A percentile compares a stretch with the other conserved stretches of the same genome.
These are phyloP conservation scores for Athalia circularis DNA, from an alignment of 2,888 invertebrate species.

Conservation along the genomic window DNA sequence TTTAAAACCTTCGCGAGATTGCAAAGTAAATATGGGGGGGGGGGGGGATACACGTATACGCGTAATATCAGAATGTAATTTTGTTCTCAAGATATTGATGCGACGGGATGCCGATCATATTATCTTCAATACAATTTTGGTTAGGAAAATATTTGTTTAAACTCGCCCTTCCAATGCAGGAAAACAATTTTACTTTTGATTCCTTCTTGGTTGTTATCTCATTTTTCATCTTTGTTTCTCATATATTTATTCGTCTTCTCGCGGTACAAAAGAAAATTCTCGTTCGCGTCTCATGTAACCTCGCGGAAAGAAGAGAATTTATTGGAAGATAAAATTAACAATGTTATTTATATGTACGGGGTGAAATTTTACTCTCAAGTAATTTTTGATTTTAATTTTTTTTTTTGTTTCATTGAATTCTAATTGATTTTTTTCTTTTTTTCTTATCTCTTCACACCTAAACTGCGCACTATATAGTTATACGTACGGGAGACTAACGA, in stretches of 20 bases:
- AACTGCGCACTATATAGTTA: neutral
- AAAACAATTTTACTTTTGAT: neutral
- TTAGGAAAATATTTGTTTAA: conserved; percentile 1
- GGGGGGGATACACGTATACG: too few species aligned
- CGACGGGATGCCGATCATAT: neutral
- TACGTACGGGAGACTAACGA: neutral
- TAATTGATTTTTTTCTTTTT: neutral
- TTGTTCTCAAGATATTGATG: neutral
- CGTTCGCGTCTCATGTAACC: too few species aligned
- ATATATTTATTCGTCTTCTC: neutral
- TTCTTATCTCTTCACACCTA: neutral
- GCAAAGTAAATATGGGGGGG: too few species aligned
- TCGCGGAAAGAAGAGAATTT: too few species aligned
- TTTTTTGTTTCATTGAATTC: too few species aligned
- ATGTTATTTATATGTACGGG: too few species aligned
- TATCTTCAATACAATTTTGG: conserved; percentile 4
- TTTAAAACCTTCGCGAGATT: too few species aligned
- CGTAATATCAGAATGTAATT: neutral
- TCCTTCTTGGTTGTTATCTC: neutral
- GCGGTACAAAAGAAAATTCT: too few species aligned
- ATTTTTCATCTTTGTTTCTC: neutral
- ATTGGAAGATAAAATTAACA: too few species aligned
- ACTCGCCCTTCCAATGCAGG: neutral
- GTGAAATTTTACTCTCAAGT: too few species aligned
- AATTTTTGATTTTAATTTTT: too few species aligned